Base-by-base conservation (phyloP, 2,888 invertebrate species). In the Abscondita cerata region DNA sequence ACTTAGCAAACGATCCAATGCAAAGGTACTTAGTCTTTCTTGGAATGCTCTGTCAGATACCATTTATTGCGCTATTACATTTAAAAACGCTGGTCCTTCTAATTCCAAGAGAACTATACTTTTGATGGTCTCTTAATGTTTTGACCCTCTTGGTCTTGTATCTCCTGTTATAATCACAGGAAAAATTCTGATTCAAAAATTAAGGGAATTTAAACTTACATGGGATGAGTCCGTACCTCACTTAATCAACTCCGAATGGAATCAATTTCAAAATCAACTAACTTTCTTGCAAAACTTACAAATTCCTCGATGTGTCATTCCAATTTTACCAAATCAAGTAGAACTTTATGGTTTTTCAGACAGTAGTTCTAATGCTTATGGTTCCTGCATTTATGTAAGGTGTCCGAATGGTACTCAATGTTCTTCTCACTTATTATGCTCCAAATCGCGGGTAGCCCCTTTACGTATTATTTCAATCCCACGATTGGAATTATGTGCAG, bases 301-400 rank as follows among this genome's bases (percentile, higher is more conserved):
- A 2, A 38, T 52, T 19, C 52, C 36, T 38, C 31, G 52, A 38
- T 38, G 52, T 31, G 38, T 57, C 8, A 38, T 50, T 0, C 25
- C 13, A 6, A n/a, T n/a, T 20, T 15, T 4, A 3, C 25, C 19
- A 18, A 40, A 8, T 9, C 16, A 19, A 1, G 46, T 68, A 1
- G 9, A 65, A 51, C 13, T 70, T 2, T n/a, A n/a, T n/a, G n/a
- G 67, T 1, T 75, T 73, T 20, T 52, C 66, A 9, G 72, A 72
- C 48, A 69, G 70, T n/a, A n/a, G n/a, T n/a, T n/a, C n/a, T n/a
- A n/a, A n/a, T n/a, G n/a, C n/a, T n/a, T n/a, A n/a, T n/a, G 71
- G 70, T 13, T 71, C 68, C 0, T 70, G 71, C 41, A 31, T 72
- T 0, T 72, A 71, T 20, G 1, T 68, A 1, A 12, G 56, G 9